A percentile compares a stretch with the other conserved stretches of the same genome.
These are phyloP conservation scores for Tetheella fluctuosa DNA, from an alignment of 2,888 invertebrate genomes.

Conservation along the genomic window DNA sequence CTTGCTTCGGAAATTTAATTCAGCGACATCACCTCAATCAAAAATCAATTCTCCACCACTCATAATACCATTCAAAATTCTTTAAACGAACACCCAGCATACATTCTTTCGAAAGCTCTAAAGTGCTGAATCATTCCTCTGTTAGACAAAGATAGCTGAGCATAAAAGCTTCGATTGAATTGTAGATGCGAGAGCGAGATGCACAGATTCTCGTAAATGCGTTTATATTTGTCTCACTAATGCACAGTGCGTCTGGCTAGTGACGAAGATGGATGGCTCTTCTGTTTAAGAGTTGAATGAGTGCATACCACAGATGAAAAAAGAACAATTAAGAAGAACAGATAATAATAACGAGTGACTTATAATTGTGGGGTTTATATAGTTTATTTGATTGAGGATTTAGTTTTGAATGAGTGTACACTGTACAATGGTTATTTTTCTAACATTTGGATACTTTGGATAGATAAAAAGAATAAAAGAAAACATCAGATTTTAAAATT, in stretches of 20 bases:
- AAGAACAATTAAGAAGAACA: constrained; percentile 41
- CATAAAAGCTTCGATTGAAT: constrained; percentile 44
- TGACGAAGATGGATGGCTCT: constrained; percentile 79
- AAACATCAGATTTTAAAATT: too few relatives aligned
- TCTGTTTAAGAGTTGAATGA: constrained; percentile 70
- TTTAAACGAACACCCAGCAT: constrained; percentile 33
- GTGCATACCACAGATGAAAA: constrained; percentile 50
- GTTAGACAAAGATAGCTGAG: constrained; percentile 57
- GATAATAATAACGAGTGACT: constrained; percentile 24
- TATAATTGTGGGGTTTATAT: constrained; percentile 11
- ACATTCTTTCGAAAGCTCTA: constrained; percentile 51
- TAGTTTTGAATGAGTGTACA: neutral
- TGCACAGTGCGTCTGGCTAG: constrained; percentile 64
- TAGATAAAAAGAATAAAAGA: neutral
- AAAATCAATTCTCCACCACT: constrained; percentile 29
- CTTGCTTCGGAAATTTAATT: constrained; percentile 72
- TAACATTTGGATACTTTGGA: neutral
- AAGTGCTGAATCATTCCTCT: constrained; percentile 73
- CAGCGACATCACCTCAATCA: constrained; percentile 24
- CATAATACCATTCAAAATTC: constrained; percentile 27
- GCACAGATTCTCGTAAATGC: constrained; percentile 42
- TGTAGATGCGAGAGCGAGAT: constrained; percentile 53
- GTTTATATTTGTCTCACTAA: constrained; percentile 65
- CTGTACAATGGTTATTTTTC: neutral
- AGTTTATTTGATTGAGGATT: constrained; percentile 3